Evolutionary conservation across 2,888 invertebrate species (phyloP), one percentile per base, ranked within the genome.

Genomic region (Archips xylosteana): DNA sequence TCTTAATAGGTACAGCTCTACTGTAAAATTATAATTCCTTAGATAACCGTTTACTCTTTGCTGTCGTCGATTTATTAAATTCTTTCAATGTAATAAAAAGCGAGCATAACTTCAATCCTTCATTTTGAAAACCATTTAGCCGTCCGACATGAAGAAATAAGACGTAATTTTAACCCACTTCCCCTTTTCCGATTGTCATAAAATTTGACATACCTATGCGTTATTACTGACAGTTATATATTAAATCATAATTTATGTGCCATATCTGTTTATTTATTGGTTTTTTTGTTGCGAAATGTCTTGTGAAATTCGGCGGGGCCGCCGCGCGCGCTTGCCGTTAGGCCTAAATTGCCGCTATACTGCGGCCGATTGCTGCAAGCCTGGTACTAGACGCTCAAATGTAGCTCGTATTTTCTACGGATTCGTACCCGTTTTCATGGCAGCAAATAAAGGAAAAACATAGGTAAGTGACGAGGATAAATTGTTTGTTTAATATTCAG

Each of bases 351-450:
- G 42, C 45, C 32, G 15, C 45, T 57, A 15, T 13, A 62, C 51
- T 64, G 54, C 69, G 61, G 9, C 75, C 71, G 70, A 23, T 64
- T 78, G 75, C 81, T 88, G 87, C 13, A 78, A 76, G 77, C 88
- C 88, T 89, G 76, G 88, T 88, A 85, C 15, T 3, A 3, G 6
- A 15, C 51, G 59, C 13, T 32, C 54, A 51, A 61, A 32, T 57
- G n/a, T 68, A 49, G 60, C 62, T 57, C 39, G 12, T 13, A 39
- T 51, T 61, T 45, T 45, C 60, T 45, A 63, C n/a, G 36, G 9
- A 36, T n/a, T 6, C n/a, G 10, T 45, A 39, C 49, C 12, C 12
- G 47, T 45, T 49, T 57, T 32, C 9, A 54, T 23, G 54, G 13
- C 15, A 23, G 36, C 39, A 23, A 36, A 32, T 6, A 1, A 64